These are phyloP conservation scores for Sitobion miscanthi DNA, from an alignment of 1,140 invertebrate species.

Conservation along the genomic window DNA sequence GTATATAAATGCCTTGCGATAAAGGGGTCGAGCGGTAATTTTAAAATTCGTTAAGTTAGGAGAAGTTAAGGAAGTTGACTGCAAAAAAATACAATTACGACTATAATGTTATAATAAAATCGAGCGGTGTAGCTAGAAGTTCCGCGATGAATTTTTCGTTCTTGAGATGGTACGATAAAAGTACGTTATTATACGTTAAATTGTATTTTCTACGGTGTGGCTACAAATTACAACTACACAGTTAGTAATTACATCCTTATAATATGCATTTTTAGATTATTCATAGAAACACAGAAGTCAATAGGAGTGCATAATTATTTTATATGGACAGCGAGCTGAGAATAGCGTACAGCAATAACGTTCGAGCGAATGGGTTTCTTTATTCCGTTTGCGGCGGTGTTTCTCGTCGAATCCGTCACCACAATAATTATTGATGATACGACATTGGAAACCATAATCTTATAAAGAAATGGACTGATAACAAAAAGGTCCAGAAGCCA, in stretches of 20 bases:
- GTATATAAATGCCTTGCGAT: not conserved
- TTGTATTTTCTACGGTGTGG: not conserved
- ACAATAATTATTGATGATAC: not conserved
- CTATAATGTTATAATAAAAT: not conserved
- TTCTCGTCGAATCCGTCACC: not conserved
- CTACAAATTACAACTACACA: not conserved
- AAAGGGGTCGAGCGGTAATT: not conserved
- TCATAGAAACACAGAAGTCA: not conserved
- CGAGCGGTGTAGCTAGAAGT: not conserved
- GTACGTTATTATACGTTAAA: not conserved
- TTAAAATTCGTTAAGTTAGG: not conserved
- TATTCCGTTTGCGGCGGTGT: not conserved
- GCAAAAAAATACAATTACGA: not conserved
- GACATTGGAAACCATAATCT: not conserved
- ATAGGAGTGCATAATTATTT: not conserved
- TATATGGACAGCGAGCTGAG: not conserved
- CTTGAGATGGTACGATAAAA: not conserved
- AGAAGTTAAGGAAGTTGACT: not conserved
- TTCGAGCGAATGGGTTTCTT: not conserved
- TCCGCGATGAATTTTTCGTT: not conserved
- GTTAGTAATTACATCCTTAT: not conserved
- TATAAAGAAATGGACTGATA: not conserved
- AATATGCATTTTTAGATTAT: not conserved
- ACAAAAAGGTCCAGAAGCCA: too few relatives aligned
- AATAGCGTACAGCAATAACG: too few relatives aligned